A percentile compares a stretch with the other conserved stretches of the same genome.
These are phyloP conservation scores for Gallinago jamesoni DNA, from an alignment of 2,113 vertebrate species.

Conservation along the genomic window DNA sequence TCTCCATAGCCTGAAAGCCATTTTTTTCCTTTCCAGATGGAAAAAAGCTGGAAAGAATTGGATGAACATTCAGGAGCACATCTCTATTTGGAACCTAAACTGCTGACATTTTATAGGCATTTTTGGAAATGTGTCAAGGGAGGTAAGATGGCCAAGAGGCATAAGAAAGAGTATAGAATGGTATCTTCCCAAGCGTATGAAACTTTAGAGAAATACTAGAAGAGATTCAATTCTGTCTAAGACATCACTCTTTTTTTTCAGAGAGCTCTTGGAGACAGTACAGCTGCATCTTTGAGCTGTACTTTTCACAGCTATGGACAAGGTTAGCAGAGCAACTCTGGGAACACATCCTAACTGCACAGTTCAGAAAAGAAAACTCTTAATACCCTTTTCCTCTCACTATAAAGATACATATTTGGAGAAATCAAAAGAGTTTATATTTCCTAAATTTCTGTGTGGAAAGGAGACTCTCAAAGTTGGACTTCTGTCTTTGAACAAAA, in stretches of 20 bases:
- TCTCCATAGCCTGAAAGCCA: neutral
- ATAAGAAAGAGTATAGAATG: neutral
- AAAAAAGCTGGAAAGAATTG: neutral
- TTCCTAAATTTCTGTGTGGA: neutral
- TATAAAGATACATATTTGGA: neutral
- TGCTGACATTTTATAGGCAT: neutral
- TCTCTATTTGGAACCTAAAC: neutral
- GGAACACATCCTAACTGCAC: neutral
- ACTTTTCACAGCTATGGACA: neutral
- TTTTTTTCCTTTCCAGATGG: neutral
- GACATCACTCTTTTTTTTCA: neutral
- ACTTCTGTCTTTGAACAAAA: neutral
- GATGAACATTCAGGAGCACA: neutral
- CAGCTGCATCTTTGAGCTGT: neutral
- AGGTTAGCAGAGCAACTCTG: neutral
- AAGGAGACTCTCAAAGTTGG: neutral
- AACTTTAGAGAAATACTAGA: neutral
- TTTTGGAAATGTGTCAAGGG: neutral
- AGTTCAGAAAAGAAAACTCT: neutral
- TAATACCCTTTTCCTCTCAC: neutral
- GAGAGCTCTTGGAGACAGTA: neutral
- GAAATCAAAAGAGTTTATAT: neutral
- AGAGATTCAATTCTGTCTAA: neutral
- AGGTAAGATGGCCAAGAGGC: neutral
- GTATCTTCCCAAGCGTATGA: neutral